Base-by-base conservation (phyloP, 2,797 vertebrate genomes). In the Microctenopoma stevenorrisi region DNA sequence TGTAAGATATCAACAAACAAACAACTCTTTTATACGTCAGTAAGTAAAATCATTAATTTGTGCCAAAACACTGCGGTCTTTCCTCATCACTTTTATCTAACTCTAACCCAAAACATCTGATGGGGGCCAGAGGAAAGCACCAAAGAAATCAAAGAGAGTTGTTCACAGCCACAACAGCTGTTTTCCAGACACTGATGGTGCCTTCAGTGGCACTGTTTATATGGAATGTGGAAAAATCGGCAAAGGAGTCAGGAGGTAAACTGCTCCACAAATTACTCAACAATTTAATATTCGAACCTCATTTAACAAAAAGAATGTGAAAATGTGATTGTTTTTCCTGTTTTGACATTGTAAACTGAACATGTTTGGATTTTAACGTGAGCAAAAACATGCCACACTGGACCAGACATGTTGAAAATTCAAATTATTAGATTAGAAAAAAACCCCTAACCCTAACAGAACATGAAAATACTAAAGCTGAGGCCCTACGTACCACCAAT, bases 401-500 rank as follows among this genome's bases (percentile, higher is more conserved):
- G 22, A 10, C 13, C 38, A 9, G 16, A 33, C 7, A 52, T 15
- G n/a, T 16, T 46, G n/a, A 18, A 7, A 14, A 18, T 22, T 22
- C 22, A 40, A 6, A 47, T n/a, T 18, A 18, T 18, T 18, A 18
- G 0, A 46, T 56, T 35, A 43, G 48, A 56, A 18, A 28, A 62
- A 1, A 62, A 26, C 26, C n/a, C 22, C 22, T 22, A 22, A 22
- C 22, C 22, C 22, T 18, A 54, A 35, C 16, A 50, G 46, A 54
- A 37, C 35, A 42, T 46, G n/a, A 1, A 35, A 53, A 14, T 25
- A 26, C 0, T 4, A 35, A 4, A 46, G 15, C 42, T 72, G 26
- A 28, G 40, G 5, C 16, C 22, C 28, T 35, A 37, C 90, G 86
- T 76, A 93, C 92, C 89, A 81, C 95, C 90, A 33, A 96, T 91